Evolutionary conservation across 1,140 invertebrate species (phyloP).

Genomic region (Anastrepha obliqua): DNA sequence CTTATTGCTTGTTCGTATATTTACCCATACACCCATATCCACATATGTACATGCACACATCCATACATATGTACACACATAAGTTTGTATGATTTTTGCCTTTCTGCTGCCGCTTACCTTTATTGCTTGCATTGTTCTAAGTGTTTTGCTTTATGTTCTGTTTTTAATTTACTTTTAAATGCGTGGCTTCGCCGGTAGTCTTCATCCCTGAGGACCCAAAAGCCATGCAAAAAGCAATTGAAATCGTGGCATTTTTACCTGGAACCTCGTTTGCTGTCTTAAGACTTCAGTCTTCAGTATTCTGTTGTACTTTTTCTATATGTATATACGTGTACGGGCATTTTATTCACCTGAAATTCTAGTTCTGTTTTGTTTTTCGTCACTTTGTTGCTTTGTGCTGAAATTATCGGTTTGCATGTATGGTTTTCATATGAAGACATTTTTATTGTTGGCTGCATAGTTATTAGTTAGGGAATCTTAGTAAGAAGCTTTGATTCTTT

Average conservation of each 20-base stretch:
- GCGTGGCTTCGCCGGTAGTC: conserved; percentile 34
- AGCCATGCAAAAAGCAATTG: conserved; percentile 38
- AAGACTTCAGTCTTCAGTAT: no score
- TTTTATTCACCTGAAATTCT: neutral
- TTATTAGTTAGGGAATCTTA: conserved; percentile 5
- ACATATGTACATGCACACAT: neutral
- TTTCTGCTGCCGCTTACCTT: no score
- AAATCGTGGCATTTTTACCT: conserved; percentile 34
- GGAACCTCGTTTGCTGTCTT: neutral
- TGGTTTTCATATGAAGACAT: conserved; percentile 47
- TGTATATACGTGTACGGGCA: neutral
- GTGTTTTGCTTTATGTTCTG: conserved; percentile 30
- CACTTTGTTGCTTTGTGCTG: conserved; percentile 1
- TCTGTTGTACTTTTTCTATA: no score
- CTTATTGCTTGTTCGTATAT: conserved; percentile 2
- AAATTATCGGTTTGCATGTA: conserved; percentile 30
- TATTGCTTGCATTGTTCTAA: conserved; percentile 28
- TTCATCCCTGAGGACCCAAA: conserved; percentile 48
- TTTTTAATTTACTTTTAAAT: conserved; percentile 50
- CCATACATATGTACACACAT: neutral
- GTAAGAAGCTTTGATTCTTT: neutral
- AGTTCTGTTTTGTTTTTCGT: conserved; percentile 16
- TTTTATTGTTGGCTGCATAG: conserved; percentile 30
- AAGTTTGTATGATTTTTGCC: neutral
- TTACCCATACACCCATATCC: neutral